Evolutionary conservation across 2,797 vertebrate species (phyloP).

Genomic region (Myripristis jacobus): DNA sequence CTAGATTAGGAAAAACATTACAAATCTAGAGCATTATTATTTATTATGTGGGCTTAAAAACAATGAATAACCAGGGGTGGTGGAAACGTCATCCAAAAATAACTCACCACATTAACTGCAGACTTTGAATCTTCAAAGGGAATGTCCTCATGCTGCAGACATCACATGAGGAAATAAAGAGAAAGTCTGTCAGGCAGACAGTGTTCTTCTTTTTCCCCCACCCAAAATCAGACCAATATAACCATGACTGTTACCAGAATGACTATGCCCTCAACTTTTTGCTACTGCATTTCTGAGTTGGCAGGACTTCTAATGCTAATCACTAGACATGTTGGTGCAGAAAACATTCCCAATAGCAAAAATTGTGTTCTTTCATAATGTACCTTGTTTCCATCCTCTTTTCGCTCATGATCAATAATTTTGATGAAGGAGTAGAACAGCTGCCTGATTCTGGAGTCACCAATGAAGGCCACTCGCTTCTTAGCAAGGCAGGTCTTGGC

Average conservation of each 20-base stretch:
- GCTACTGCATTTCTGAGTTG: conserved; percentile 2
- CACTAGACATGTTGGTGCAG: neutral
- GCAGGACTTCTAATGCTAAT: neutral
- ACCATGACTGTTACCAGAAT: conserved; percentile 13
- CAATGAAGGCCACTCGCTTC: conserved; percentile 91
- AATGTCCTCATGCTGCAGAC: conserved; percentile 93
- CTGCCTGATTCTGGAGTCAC: conserved; percentile 96
- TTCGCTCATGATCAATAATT: conserved; percentile 89
- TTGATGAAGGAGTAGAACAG: conserved; percentile 95
- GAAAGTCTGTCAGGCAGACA: conserved; percentile 32
- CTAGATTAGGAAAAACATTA: no score
- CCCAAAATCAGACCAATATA: conserved; percentile 28
- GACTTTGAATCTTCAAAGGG: conserved; percentile 88
- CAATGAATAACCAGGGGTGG: conserved; percentile 5
- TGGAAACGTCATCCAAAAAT: conserved; percentile 37
- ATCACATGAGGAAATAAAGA: conserved; percentile 50
- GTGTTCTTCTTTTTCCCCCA: conserved; percentile 5
- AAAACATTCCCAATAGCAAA: neutral
- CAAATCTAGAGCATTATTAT: neutral
- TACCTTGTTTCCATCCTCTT: conserved; percentile 95
- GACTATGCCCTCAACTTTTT: neutral
- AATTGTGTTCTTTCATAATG: conserved; percentile 3
- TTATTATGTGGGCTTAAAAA: neutral
- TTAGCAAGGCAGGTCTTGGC: conserved; percentile 91
- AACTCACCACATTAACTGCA: conserved; percentile 92